These are phyloP conservation scores for Caranx melampygus DNA, from an alignment of 2,113 vertebrate genomes.

Conservation along the genomic window DNA sequence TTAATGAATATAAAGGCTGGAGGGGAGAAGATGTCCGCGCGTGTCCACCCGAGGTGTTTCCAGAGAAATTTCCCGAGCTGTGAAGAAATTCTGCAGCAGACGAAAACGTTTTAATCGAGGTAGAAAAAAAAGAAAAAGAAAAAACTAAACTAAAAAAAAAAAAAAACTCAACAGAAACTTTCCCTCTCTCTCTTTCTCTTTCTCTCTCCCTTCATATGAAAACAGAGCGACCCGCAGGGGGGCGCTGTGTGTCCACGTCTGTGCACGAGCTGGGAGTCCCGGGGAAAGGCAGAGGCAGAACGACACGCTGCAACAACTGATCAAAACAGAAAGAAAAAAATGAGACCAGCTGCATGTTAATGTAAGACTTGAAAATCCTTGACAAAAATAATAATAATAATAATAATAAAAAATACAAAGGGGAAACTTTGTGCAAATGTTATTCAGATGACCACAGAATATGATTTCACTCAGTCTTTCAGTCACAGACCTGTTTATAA, in stretches of 20 bases:
- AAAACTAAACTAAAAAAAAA: neutral
- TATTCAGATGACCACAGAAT: neutral
- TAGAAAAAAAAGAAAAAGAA: neutral
- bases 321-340: neutral
- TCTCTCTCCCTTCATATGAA: neutral
- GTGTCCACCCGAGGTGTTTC: neutral
- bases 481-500: neutral
- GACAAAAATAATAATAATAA: neutral
- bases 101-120: slow-evolving; percentile 20
- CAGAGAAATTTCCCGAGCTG: neutral
- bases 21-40: neutral
- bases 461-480: neutral
- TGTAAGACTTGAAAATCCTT: too few species aligned
- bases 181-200: neutral
- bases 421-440: neutral
- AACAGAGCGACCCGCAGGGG: slow-evolving; percentile 71
- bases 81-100: neutral
- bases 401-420: too few species aligned
- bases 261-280: slow-evolving; percentile 13
- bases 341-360: neutral
- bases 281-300: slow-evolving; percentile 8
- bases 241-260: slow-evolving; percentile 81
- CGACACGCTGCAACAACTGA: neutral
- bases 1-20: neutral
- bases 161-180: slow-evolving; percentile 19